Evolutionary conservation across 1,140 invertebrate genomes (phyloP).

Genomic region (Papilio aristodemus): DNA sequence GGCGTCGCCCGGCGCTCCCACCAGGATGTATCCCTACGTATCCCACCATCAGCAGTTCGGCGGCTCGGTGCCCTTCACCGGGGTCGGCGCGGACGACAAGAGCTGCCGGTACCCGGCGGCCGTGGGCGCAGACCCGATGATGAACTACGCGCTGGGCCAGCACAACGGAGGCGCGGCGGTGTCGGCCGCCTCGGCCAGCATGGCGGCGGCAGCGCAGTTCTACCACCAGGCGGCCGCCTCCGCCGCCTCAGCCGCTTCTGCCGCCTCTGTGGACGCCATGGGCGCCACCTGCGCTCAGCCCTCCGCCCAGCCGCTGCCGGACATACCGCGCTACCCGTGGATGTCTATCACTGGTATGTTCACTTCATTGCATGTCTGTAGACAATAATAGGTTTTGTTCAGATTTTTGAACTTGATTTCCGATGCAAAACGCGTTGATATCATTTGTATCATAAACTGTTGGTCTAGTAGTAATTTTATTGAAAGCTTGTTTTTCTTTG

Average conservation of each 20-base stretch:
- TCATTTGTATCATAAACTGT: neutral
- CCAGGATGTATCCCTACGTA: constrained; percentile 86
- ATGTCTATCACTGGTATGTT: constrained; percentile 97
- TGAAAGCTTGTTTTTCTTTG: neutral
- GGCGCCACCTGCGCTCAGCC: constrained; percentile 80
- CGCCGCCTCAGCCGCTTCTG: constrained; percentile 81
- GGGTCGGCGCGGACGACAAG: constrained; percentile 85
- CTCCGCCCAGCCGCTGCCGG: constrained; percentile 88
- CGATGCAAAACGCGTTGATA: neutral
- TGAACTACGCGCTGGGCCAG: constrained; percentile 88
- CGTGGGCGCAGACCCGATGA: constrained; percentile 87
- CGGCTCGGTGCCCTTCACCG: constrained; percentile 78
- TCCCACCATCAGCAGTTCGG: constrained; percentile 82
- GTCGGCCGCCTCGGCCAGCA: constrained; percentile 86
- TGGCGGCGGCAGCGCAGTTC: constrained; percentile 91
- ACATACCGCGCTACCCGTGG: constrained; percentile 97
- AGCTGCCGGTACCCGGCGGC: constrained; percentile 88
- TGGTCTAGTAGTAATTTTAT: neutral
- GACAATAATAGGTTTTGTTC: constrained; percentile 1
- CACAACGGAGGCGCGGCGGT: constrained; percentile 87
- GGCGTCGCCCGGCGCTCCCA: constrained; percentile 78
- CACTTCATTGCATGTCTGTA: constrained; percentile 51
- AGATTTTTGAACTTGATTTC: neutral
- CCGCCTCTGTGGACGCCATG: constrained; percentile 78
- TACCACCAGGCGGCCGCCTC: constrained; percentile 90